Base-by-base conservation (phyloP, 2,113 vertebrate species). In the Cacatua alba region DNA sequence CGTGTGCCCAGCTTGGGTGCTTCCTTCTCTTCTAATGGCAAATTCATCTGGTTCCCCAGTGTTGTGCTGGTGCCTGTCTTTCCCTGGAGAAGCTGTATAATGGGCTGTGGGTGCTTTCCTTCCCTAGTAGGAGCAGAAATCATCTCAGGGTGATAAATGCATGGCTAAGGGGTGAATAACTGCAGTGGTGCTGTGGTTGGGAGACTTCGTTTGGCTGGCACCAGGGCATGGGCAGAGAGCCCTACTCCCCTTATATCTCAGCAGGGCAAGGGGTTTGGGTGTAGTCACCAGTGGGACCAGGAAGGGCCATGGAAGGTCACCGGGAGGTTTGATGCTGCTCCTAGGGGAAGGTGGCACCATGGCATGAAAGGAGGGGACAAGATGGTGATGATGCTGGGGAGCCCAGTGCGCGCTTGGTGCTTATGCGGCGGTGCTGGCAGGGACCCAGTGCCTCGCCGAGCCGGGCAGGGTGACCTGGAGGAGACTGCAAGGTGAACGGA, bases 401-500 rank as follows among this genome's bases (percentile, higher is more conserved):
- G 7, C n/a, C 71, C 43, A 11, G 26, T 0, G 46, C 11, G 10
- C 37, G 29, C 49, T 46, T 4, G 13, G 33, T 62, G 64, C 29
- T 80, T 7, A 3, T 51, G 29, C 0, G 0, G 39, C 13, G 2
- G 35, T 8, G 43, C 75, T 71, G 60, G 39, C 3, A 4, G 76
- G 79, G 29, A 39, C 25, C 23, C 14, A 13, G 62, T 17, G 39
- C 76, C 49, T 78, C 2, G 1, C 16, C 4, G 7, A 60, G 52
- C 57, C 0, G 3, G 64, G 55, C 81, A 75, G 60, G 64, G 46
- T 37, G 84, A 90, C 70, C 75, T 5, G 1, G 74, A 86, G 87
- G 68, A 90, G 69, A 76, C 6, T 35, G 75, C 89, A 95, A 95
- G 84, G 94, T 86, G 96, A 96, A 85, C 60, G 0, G 8, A 92